A percentile compares a stretch with the other conserved stretches of the same genome.
Evolutionary conservation across 2,113 vertebrate species (phyloP).

Genomic region (Leptosomus discolor): DNA sequence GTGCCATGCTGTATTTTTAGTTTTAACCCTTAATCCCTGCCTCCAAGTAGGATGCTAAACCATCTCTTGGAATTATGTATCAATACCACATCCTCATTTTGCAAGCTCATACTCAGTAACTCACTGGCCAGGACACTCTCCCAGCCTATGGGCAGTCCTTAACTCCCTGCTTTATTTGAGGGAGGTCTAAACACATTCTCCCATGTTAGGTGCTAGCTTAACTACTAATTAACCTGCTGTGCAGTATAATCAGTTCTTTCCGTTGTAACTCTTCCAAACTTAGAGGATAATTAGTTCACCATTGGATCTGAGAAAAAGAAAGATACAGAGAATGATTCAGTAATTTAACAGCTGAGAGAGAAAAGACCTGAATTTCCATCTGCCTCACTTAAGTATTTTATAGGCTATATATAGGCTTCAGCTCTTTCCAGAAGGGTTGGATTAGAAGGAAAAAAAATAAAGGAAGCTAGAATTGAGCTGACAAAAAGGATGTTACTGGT

Average conservation of each 20-base stretch:
- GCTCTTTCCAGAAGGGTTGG: slow-evolving; percentile 21
- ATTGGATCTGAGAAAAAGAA: background rate
- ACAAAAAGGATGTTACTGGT: background rate
- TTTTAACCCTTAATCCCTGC: background rate
- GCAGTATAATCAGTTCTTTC: background rate
- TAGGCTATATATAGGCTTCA: slow-evolving; percentile 39
- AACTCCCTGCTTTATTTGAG: background rate
- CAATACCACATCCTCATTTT: background rate
- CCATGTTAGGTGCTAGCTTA: background rate
- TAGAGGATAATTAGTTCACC: background rate
- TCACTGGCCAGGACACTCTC: background rate
- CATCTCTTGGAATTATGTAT: background rate
- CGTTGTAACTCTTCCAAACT: background rate
- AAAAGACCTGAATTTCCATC: slow-evolving; percentile 44
- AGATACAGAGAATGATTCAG: background rate
- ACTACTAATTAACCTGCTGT: background rate
- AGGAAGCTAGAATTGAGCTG: background rate
- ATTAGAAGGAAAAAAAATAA: background rate
- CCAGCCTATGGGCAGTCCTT: background rate
- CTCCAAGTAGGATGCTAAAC: background rate
- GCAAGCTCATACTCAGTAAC: background rate
- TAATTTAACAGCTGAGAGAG: background rate
- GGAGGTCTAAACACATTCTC: background rate
- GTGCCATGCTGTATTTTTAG: background rate
- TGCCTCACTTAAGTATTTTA: slow-evolving; percentile 30